phyloP scores from a whole-genome alignment of 2,797 vertebrate genomes.

The Melanotaenia nigrans region DNA sequence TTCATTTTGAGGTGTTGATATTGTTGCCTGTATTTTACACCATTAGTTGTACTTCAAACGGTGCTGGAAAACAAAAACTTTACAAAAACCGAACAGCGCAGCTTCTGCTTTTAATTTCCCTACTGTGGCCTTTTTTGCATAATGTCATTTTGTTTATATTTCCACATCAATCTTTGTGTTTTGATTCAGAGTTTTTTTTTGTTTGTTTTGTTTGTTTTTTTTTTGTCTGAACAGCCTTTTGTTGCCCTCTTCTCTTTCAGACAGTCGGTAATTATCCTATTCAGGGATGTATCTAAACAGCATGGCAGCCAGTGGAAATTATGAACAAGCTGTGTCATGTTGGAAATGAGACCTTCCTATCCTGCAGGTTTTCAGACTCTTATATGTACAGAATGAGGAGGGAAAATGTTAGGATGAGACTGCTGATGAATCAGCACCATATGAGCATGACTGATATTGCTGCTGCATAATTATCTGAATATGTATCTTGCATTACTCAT shows the following conservation, averaged over 20 bases:
- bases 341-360: slow-evolving; percentile 37
- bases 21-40: not conserved
- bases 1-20: slow-evolving; percentile 2
- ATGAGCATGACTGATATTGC: slow-evolving; percentile 19
- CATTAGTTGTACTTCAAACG: not conserved
- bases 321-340: slow-evolving; percentile 44
- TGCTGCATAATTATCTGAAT: not conserved
- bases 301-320: slow-evolving; percentile 51
- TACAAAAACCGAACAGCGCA: not conserved
- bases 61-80: slow-evolving; percentile 5
- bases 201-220: not conserved
- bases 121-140: not conserved
- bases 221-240: slow-evolving; percentile 44
- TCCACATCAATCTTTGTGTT: slow-evolving; percentile 24
- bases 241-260: slow-evolving; percentile 38
- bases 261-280: slow-evolving; percentile 62
- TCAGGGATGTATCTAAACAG: slow-evolving; percentile 58
- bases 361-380: slow-evolving; percentile 28
- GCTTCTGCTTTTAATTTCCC: not conserved
- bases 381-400: slow-evolving; percentile 10
- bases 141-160: slow-evolving; percentile 19
- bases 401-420: slow-evolving; percentile 19
- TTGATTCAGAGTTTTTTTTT: slow-evolving; percentile 9
- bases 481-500: not conserved
- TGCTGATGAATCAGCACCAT: slow-evolving; percentile 21